These are phyloP conservation scores for Semaprochilodus insignis DNA, from an alignment of 2,797 vertebrate genomes.

Conservation along the genomic window DNA sequence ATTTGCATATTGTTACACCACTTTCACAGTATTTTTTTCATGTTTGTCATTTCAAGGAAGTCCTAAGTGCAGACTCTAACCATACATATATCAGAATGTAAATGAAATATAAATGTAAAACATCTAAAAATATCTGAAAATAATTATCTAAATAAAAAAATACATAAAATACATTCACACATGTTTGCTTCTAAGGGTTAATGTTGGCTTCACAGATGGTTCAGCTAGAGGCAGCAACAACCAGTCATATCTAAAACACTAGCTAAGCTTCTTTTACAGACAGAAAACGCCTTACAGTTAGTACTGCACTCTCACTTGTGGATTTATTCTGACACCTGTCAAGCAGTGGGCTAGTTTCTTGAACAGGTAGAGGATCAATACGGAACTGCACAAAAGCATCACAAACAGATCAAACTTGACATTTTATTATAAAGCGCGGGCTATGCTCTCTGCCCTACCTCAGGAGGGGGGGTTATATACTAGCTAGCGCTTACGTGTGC, in stretches of 20 bases:
- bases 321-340: conserved; percentile 26
- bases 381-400: conserved; percentile 9
- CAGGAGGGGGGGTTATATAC: background rate
- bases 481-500: background rate
- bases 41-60: too few relatives aligned
- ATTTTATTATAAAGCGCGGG: conserved; percentile 11
- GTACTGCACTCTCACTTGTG: conserved; percentile 2
- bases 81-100: too few relatives aligned
- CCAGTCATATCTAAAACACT: background rate
- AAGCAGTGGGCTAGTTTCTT: conserved; percentile 3
- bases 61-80: too few relatives aligned
- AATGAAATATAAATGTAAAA: too few relatives aligned
- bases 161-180: too few relatives aligned
- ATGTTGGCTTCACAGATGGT: background rate
- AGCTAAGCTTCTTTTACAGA: background rate
- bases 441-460: background rate
- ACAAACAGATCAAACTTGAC: conserved; percentile 2
- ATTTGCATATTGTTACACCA: too few relatives aligned
- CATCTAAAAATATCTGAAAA: too few relatives aligned
- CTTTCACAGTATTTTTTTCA: too few relatives aligned
- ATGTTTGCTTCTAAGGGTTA: too few relatives aligned
- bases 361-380: background rate
- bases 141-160: too few relatives aligned
- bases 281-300: background rate
- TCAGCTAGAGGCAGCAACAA: background rate